Conservation (phyloP, 2,113 vertebrate genomes). For the Anser brachyrhynchus region DNA sequence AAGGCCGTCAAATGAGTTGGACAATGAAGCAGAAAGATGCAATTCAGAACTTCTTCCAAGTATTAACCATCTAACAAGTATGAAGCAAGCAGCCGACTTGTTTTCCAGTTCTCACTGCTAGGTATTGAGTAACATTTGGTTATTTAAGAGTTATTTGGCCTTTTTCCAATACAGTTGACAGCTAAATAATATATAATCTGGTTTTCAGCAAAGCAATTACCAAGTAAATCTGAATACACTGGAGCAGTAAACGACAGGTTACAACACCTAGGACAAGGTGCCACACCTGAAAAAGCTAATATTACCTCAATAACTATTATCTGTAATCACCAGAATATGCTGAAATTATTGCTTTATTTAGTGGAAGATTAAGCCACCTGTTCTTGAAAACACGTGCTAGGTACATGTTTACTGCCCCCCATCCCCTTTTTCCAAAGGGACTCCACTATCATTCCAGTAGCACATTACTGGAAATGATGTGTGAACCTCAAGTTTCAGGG, state of each 20-base stretch:
- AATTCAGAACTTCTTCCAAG: background rate
- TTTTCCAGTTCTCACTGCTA: background rate
- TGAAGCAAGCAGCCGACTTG: background rate
- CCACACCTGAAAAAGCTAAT: constrained; percentile 76
- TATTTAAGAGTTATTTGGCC: constrained; percentile 60
- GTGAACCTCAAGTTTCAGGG: constrained; percentile 14
- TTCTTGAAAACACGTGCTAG: constrained; percentile 44
- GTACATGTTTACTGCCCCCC: background rate
- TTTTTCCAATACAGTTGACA: constrained; percentile 65
- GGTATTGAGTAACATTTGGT: constrained; percentile 40
- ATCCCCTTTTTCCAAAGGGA: background rate
- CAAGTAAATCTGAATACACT: constrained; percentile 41
- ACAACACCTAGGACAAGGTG: constrained; percentile 68
- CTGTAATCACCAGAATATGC: constrained; percentile 70
- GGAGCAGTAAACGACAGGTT: constrained; percentile 55
- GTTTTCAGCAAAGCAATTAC: constrained; percentile 77
- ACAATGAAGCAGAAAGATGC: background rate
- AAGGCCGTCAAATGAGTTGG: background rate
- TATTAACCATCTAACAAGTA: background rate
- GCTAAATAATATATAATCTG: constrained; percentile 76
- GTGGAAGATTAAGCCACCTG: constrained; percentile 69
- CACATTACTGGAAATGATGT: background rate
- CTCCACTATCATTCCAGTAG: constrained; percentile 13
- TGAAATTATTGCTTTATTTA: constrained; percentile 72
- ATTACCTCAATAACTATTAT: constrained; percentile 70